Conservation (phyloP, 2,113 vertebrate genomes). For the Planiliza haematocheilus region DNA sequence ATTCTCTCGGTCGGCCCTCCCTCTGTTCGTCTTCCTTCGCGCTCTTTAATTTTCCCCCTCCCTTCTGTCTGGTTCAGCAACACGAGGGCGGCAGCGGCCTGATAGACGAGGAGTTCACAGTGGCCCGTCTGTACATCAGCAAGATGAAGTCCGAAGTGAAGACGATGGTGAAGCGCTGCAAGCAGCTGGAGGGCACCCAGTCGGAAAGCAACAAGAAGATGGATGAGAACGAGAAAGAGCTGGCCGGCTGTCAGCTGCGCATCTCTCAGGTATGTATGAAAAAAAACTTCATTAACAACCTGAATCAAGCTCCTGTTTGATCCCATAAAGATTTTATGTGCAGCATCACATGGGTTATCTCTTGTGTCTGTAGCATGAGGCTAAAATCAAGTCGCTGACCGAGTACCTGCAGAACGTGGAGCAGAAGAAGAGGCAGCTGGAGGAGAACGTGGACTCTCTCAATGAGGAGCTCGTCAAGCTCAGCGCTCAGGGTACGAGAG, state of each 20-base stretch:
- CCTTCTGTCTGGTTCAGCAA: conserved; percentile 77
- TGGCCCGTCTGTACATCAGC: conserved; percentile 95
- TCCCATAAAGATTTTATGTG: not conserved
- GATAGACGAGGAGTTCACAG: conserved; percentile 97
- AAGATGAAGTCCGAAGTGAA: conserved; percentile 99
- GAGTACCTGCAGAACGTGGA: conserved; percentile 98
- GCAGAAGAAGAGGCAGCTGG: conserved; percentile 96
- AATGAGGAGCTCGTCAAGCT: conserved; percentile 95
- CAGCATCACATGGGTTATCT: not conserved
- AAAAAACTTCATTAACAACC: too few relatives aligned
- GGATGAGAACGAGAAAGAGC: conserved; percentile 95
- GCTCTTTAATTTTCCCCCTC: not conserved
- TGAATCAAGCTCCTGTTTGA: too few relatives aligned
- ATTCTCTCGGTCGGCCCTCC: not conserved
- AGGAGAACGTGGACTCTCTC: conserved; percentile 95
- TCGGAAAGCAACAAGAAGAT: conserved; percentile 95
- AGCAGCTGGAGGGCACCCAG: conserved; percentile 92
- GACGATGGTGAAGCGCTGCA: conserved; percentile 95
- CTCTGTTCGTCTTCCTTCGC: not conserved
- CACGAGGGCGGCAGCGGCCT: conserved; percentile 94
- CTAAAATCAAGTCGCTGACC: conserved; percentile 96
- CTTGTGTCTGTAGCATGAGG: conserved; percentile 88
- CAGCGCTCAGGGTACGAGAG: conserved; percentile 89
- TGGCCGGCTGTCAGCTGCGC: conserved; percentile 94
- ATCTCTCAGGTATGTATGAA: conserved; percentile 89